Conservation (phyloP, 2,113 vertebrate genomes). For the Lathamus discolor region DNA sequence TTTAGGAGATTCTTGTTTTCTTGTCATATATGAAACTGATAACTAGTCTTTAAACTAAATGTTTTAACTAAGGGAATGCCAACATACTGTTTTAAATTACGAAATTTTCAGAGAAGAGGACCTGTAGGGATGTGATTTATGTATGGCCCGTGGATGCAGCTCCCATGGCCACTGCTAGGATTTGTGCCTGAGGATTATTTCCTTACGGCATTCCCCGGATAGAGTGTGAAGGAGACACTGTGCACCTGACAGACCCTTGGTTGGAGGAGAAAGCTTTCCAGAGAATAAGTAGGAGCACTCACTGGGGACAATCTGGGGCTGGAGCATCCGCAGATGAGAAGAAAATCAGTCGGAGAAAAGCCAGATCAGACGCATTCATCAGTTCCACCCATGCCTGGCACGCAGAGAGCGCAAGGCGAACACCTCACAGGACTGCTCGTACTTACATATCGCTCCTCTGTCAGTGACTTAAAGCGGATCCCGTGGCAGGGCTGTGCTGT, state of each 20-base stretch:
- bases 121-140: background rate
- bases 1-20: background rate
- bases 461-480: background rate
- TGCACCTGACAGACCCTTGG: background rate
- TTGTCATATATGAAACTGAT: background rate
- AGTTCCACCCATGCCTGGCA: background rate
- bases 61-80: background rate
- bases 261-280: background rate
- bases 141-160: background rate
- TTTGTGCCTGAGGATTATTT: background rate
- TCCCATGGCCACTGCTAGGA: background rate
- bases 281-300: background rate
- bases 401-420: background rate
- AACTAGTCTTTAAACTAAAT: background rate
- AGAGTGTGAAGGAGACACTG: background rate
- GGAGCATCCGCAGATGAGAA: background rate
- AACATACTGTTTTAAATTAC: background rate
- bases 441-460: fast-evolving
- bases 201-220: background rate
- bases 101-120: background rate
- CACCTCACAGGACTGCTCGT: fast-evolving
- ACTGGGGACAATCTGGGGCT: background rate
- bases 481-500: background rate
- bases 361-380: background rate
- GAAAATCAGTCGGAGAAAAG: background rate